These are phyloP conservation scores for Pogonophryne albipinna DNA, from an alignment of 2,797 vertebrate species.

Conservation along the genomic window DNA sequence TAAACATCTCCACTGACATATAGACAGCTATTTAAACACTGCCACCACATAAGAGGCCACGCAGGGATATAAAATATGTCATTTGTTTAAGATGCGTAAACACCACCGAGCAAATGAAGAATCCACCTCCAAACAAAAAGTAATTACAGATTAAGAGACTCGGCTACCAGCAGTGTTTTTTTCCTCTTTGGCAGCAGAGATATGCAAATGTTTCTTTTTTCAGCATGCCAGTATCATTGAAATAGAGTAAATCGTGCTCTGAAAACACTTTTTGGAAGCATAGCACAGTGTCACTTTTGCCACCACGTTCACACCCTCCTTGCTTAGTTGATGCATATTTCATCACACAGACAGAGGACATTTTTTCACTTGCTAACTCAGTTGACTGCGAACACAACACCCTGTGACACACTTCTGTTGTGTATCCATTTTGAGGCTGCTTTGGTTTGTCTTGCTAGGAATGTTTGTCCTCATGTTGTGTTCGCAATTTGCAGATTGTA, in stretches of 20 bases:
- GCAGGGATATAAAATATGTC: conserved; percentile 7
- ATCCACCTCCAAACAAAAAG: conserved; percentile 41
- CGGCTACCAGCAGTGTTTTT: conserved; percentile 14
- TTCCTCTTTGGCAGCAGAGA: conserved; percentile 3
- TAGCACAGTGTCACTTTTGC: conserved; percentile 26
- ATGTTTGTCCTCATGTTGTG: not conserved
- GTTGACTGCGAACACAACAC: conserved; percentile 14
- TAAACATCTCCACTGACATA: conserved; percentile 69
- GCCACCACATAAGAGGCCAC: conserved; percentile 23
- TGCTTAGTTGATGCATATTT: conserved; percentile 39
- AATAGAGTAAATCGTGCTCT: conserved; percentile 11
- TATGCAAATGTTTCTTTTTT: conserved; percentile 26
- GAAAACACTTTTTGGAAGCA: conserved; percentile 8
- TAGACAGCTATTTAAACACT: conserved; percentile 68
- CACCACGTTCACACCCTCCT: conserved; percentile 32
- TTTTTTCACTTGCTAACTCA: conserved; percentile 38
- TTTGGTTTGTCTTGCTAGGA: not conserved
- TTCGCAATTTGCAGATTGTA: conserved; percentile 13
- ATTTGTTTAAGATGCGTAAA: conserved; percentile 44
- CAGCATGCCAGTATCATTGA: not conserved
- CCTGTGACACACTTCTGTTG: conserved; percentile 7
- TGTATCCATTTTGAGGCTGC: not conserved
- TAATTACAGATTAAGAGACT: conserved; percentile 37
- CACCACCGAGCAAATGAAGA: conserved; percentile 21
- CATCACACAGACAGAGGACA: conserved; percentile 35